Evolutionary conservation across 2,113 vertebrate genomes (phyloP).

Genomic region (Solea solea): DNA sequence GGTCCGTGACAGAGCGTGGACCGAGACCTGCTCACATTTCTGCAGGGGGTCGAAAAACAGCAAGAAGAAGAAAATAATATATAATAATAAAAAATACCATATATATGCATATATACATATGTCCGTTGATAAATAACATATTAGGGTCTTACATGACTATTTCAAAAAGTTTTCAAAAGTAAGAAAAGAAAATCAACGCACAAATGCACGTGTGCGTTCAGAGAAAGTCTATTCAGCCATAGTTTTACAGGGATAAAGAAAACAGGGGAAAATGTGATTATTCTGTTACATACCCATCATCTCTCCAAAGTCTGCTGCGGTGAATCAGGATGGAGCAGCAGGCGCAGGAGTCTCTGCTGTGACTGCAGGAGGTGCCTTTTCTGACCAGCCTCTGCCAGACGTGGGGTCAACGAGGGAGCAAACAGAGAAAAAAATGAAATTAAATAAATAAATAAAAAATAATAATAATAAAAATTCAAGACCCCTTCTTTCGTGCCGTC

Average conservation of each 20-base stretch:
- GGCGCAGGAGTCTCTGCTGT: slow-evolving; percentile 49
- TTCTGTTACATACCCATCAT: slow-evolving; percentile 49
- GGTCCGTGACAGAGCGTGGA: slow-evolving; percentile 25
- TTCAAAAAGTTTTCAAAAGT: no score
- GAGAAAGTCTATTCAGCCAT: neutral
- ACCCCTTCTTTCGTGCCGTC: slow-evolving; percentile 60
- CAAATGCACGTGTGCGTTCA: neutral
- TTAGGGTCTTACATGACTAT: no score
- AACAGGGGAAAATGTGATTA: neutral
- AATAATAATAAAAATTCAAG: slow-evolving; percentile 54
- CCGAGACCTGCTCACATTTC: slow-evolving; percentile 36
- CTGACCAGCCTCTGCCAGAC: slow-evolving; percentile 68
- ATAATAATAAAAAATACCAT: no score
- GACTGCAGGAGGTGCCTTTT: slow-evolving; percentile 64
- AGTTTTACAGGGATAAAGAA: neutral
- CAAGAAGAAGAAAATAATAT: neutral
- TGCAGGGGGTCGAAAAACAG: slow-evolving; percentile 30
- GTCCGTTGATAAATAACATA: no score
- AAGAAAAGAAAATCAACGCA: no score
- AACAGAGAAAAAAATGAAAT: slow-evolving; percentile 53
- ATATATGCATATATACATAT: no score
- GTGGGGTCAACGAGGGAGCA: slow-evolving; percentile 71
- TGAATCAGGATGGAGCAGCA: slow-evolving; percentile 63
- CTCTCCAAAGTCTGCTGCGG: slow-evolving; percentile 32
- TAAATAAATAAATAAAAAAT: no score